Conservation (phyloP, 2,113 vertebrate genomes). For the Himantopus leucocephalus region DNA sequence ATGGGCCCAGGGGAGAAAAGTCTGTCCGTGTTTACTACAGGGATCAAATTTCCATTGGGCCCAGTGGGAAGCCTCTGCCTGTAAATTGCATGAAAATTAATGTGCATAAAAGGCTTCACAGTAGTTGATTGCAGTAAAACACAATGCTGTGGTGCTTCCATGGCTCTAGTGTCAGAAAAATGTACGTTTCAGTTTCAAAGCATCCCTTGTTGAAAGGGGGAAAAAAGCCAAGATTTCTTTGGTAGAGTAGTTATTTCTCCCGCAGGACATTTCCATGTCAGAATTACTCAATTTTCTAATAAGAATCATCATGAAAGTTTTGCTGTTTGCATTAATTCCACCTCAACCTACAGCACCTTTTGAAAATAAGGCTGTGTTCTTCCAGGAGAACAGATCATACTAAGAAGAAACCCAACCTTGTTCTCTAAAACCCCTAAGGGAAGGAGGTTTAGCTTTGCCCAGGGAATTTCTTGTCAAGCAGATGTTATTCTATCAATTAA, state of each 20-base stretch:
- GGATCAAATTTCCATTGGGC: slow-evolving; percentile 1
- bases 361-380: neutral
- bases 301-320: slow-evolving; percentile 6
- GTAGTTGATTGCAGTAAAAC: neutral
- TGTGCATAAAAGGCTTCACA: neutral
- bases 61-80: neutral
- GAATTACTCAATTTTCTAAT: slow-evolving; percentile 32
- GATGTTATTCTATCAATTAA: neutral
- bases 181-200: neutral
- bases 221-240: neutral
- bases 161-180: neutral
- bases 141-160: neutral
- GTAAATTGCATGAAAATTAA: slow-evolving; percentile 20
- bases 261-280: neutral
- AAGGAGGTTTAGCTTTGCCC: neutral
- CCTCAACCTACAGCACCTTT: neutral
- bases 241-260: neutral
- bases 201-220: neutral
- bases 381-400: neutral
- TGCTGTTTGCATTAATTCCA: neutral
- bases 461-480: neutral
- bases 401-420: neutral
- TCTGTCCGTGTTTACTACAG: neutral
- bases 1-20: neutral
- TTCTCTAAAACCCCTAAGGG: neutral